Evolutionary conservation across 2,113 vertebrate genomes (phyloP).

Genomic region (Mus spicilegus): DNA sequence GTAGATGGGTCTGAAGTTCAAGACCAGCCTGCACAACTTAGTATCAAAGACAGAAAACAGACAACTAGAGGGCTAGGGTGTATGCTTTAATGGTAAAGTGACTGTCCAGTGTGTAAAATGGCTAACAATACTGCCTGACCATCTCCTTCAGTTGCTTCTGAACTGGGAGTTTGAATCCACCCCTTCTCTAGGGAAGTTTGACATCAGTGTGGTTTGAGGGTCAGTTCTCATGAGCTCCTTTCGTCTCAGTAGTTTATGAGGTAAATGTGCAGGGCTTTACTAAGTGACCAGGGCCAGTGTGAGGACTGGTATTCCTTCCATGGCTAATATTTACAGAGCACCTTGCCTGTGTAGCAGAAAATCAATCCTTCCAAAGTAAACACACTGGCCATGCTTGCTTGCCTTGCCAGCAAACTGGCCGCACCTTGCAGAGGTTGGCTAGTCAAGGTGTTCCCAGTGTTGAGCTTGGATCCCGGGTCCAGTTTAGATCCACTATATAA

Average conservation of each 20-base stretch:
- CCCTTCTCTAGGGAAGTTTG: background rate
- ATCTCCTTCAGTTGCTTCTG: background rate
- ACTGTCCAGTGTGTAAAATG: background rate
- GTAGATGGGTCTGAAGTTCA: background rate
- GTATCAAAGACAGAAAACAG: background rate
- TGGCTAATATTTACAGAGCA: background rate
- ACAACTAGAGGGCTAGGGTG: background rate
- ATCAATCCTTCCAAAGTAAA: background rate
- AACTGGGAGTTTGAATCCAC: background rate
- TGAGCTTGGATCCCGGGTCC: background rate
- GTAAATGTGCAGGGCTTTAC: background rate
- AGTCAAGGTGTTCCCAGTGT: background rate
- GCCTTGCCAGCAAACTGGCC: background rate
- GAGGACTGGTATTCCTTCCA: background rate
- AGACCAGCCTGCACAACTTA: background rate
- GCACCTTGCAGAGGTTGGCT: background rate
- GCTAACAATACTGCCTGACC: background rate
- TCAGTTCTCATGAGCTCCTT: background rate
- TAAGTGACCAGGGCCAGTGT: background rate
- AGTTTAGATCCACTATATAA: background rate
- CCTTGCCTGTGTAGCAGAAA: slow-evolving; percentile 1
- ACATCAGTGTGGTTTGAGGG: background rate
- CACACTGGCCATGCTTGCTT: background rate
- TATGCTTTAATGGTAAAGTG: background rate
- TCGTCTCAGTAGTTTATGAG: background rate